These are phyloP conservation scores for Drosophila stalkeri DNA, from an alignment of 2,888 invertebrate genomes.

Conservation along the genomic window DNA sequence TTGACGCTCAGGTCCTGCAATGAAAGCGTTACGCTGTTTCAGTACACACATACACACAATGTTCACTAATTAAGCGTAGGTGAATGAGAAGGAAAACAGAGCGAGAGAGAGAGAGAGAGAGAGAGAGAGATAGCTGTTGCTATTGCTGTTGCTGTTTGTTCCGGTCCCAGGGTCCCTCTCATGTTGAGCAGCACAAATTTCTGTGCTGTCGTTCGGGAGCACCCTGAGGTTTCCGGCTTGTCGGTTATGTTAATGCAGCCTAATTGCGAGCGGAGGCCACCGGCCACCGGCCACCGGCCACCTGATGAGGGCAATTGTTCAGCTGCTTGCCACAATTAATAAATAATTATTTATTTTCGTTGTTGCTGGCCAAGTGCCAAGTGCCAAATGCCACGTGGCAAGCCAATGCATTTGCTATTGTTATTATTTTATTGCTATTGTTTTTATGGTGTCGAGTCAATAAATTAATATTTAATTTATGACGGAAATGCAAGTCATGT, in stretches of 20 bases:
- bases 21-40: conserved; percentile 27
- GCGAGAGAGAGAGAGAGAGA: not conserved
- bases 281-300: conserved; percentile 6
- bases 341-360: conserved; percentile 73
- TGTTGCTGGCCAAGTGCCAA: conserved; percentile 39
- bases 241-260: conserved; percentile 69
- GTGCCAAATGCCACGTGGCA: conserved; percentile 40
- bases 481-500: conserved; percentile 35
- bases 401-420: conserved; percentile 43
- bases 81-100: not conserved
- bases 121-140: conserved; percentile 1
- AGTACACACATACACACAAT: conserved; percentile 44
- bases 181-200: conserved; percentile 33
- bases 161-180: conserved; percentile 25
- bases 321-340: conserved; percentile 71
- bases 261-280: conserved; percentile 57
- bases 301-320: conserved; percentile 73
- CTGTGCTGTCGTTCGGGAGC: conserved; percentile 8
- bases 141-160: conserved; percentile 15
- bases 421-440: conserved; percentile 21
- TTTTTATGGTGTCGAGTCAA: conserved; percentile 44
- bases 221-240: conserved; percentile 62
- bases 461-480: conserved; percentile 67
- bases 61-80: conserved; percentile 51
- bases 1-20: conserved; percentile 86